Percentiles rank a stretch among this genome's conserved stretches.
These are phyloP conservation scores for Lycophotia porphyrea DNA, from an alignment of 2,888 invertebrate genomes.

Conservation along the genomic window DNA sequence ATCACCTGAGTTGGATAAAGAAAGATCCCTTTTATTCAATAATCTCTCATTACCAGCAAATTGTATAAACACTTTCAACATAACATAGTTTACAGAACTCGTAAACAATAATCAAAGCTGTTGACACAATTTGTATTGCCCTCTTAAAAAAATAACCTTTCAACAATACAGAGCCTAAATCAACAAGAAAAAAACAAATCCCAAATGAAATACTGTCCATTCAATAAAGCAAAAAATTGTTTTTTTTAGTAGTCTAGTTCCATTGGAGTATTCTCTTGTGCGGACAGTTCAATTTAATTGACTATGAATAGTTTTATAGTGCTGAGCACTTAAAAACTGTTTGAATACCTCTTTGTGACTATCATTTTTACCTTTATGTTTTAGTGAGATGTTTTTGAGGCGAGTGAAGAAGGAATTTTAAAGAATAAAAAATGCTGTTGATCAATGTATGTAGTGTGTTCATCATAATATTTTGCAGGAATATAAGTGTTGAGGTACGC, in stretches of 20 bases:
- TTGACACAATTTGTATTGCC: slow-evolving; percentile 42
- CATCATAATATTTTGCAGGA: too few species aligned
- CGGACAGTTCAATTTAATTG: slow-evolving; percentile 43
- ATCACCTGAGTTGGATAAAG: not conserved
- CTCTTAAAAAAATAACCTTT: slow-evolving; percentile 23
- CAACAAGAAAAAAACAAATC: slow-evolving; percentile 40
- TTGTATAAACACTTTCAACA: not conserved
- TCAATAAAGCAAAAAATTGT: slow-evolving; percentile 38
- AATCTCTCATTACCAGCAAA: slow-evolving; percentile 4
- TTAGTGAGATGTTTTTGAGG: not conserved
- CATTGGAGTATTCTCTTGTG: slow-evolving; percentile 29
- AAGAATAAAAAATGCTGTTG: not conserved
- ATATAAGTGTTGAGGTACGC: too few species aligned
- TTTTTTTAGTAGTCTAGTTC: slow-evolving; percentile 40
- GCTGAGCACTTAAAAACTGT: slow-evolving; percentile 28
- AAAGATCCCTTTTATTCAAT: slow-evolving; percentile 13
- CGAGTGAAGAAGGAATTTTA: not conserved
- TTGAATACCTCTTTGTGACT: slow-evolving; percentile 8
- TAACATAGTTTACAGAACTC: slow-evolving; percentile 19
- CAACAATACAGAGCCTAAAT: slow-evolving; percentile 33
- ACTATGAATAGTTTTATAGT: slow-evolving; percentile 47
- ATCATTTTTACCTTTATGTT: slow-evolving; percentile 5
- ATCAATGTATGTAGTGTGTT: too few species aligned
- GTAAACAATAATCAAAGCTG: slow-evolving; percentile 47
- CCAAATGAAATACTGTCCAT: slow-evolving; percentile 51